Percentiles rank a stretch among this genome's conserved stretches.
Conservation (phyloP, 2,797 vertebrate species). For the Gymnoscopelus microlampas region DNA sequence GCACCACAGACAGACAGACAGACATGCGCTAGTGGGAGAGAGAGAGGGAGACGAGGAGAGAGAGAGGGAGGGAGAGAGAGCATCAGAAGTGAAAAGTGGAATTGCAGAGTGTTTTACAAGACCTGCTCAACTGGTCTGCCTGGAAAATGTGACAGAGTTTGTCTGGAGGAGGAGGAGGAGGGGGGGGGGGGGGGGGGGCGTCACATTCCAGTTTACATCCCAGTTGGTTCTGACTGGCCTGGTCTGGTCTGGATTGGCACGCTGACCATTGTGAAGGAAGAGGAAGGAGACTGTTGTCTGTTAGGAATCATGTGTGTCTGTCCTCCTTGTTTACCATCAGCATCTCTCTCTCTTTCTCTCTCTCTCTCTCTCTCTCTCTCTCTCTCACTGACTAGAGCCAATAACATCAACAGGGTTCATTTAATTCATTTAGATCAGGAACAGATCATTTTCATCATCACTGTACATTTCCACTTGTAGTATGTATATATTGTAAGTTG, state of each 20-base stretch:
- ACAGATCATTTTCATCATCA: no score
- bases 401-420: no score
- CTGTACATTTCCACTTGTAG: no score
- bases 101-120: slow-evolving; percentile 68
- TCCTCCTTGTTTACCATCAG: not conserved
- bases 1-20: not conserved
- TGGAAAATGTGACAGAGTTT: slow-evolving; percentile 74
- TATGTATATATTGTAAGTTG: no score
- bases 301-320: not conserved
- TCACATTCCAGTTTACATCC: slow-evolving; percentile 67
- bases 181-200: slow-evolving; percentile 52
- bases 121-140: slow-evolving; percentile 63
- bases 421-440: no score
- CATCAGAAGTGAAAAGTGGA: slow-evolving; percentile 62
- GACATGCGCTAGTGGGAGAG: not conserved
- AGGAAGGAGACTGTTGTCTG: slow-evolving; percentile 15
- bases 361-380: no score
- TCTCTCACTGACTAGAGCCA: no score
- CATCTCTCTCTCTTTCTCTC: no score
- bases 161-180: slow-evolving; percentile 37
- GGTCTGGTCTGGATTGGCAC: slow-evolving; percentile 12
- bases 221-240: slow-evolving; percentile 41
- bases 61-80: slow-evolving; percentile 25
- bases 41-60: not conserved
- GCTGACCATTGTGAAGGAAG: slow-evolving; percentile 43